Percentiles rank a stretch among this genome's conserved stretches.
Conservation (phyloP, 2,797 vertebrate genomes). For the Pseudomugil gertrudae region DNA sequence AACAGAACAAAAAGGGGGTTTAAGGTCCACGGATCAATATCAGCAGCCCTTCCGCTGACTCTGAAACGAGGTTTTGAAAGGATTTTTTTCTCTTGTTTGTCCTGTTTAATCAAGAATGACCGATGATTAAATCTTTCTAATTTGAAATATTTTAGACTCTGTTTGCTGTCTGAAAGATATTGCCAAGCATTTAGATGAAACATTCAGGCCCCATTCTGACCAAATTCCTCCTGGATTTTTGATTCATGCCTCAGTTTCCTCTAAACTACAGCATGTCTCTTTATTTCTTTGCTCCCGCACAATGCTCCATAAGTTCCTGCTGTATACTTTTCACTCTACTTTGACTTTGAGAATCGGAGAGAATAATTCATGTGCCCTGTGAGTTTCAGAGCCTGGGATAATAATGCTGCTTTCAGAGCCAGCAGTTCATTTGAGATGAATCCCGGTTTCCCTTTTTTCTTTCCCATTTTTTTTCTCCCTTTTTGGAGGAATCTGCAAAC, state of each 20-base stretch:
- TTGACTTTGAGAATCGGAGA: constrained; percentile 83
- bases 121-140: constrained; percentile 77
- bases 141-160: constrained; percentile 63
- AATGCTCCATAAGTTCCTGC: constrained; percentile 65
- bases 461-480: constrained; percentile 16
- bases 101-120: constrained; percentile 80
- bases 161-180: constrained; percentile 51
- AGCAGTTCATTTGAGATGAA: constrained; percentile 74
- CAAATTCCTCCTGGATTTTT: constrained; percentile 45
- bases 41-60: constrained; percentile 54
- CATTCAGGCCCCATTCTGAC: constrained; percentile 60
- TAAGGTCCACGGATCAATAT: constrained; percentile 71
- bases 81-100: constrained; percentile 57
- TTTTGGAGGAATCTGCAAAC: constrained; percentile 59
- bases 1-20: constrained; percentile 63
- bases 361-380: constrained; percentile 83
- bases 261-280: constrained; percentile 45
- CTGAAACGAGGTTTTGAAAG: constrained; percentile 59
- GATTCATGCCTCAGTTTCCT: constrained; percentile 59
- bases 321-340: constrained; percentile 81
- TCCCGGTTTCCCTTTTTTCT: constrained; percentile 41
- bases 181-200: constrained; percentile 48
- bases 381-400: constrained; percentile 74
- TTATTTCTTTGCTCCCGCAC: constrained; percentile 24
- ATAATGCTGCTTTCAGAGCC: constrained; percentile 76